Evolutionary conservation across 2,797 vertebrate genomes (phyloP).

Genomic region (Malacoctenus gilli): DNA sequence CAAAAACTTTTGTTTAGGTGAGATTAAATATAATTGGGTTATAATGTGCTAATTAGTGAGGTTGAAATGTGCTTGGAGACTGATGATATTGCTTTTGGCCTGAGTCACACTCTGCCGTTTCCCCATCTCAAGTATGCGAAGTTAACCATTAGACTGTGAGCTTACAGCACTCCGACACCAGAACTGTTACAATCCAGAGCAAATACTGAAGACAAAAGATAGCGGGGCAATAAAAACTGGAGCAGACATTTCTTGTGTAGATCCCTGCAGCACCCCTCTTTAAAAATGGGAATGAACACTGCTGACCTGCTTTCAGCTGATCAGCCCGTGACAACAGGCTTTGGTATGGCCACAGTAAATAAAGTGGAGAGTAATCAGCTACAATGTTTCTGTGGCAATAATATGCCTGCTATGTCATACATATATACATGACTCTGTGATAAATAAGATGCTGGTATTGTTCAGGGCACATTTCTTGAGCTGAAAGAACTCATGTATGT

Average conservation of each 20-base stretch:
- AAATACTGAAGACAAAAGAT: conserved; percentile 69
- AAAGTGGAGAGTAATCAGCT: conserved; percentile 18
- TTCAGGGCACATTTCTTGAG: too few relatives aligned
- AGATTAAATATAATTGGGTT: not conserved
- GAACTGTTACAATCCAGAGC: conserved; percentile 62
- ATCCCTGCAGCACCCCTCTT: conserved; percentile 43
- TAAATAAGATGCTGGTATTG: conserved; percentile 4
- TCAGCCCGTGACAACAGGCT: conserved; percentile 38
- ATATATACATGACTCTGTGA: not conserved
- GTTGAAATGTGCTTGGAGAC: not conserved
- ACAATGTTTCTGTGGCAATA: conserved; percentile 12
- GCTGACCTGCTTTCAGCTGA: conserved; percentile 63
- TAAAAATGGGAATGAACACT: conserved; percentile 60
- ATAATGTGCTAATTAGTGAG: conserved; percentile 3
- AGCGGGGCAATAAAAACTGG: conserved; percentile 48
- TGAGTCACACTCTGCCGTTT: not conserved
- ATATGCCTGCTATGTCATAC: not conserved
- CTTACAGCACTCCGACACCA: conserved; percentile 47
- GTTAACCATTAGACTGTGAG: conserved; percentile 65
- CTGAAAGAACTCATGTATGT: conserved; percentile 15
- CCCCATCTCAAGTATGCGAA: not conserved
- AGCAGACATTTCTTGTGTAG: conserved; percentile 52
- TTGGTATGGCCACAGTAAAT: conserved; percentile 35
- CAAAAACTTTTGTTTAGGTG: conserved; percentile 1
- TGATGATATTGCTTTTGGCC: not conserved